Evolutionary conservation across 2,113 vertebrate genomes (phyloP).

Genomic region (Egretta garzetta): DNA sequence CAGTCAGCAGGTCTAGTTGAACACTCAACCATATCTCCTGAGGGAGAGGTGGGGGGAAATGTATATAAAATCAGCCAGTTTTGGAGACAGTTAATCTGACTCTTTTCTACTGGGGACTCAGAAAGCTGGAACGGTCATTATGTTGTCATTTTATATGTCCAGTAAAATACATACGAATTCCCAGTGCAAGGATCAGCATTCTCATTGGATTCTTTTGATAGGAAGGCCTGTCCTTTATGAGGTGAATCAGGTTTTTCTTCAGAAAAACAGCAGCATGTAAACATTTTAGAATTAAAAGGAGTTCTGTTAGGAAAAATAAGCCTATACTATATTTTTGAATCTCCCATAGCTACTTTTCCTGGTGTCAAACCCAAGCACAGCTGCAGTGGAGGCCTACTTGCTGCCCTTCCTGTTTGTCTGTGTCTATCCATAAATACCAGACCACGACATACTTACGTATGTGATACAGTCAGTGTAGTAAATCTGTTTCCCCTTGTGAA

Average conservation of each 20-base stretch:
- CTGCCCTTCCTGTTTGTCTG: background rate
- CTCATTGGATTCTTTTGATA: background rate
- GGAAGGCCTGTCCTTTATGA: background rate
- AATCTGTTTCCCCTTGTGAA: background rate
- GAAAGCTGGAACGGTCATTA: conserved; percentile 41
- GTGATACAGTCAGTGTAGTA: background rate
- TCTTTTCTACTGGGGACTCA: background rate
- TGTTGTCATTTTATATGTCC: conserved; percentile 20
- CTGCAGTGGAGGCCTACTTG: background rate
- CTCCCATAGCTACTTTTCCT: background rate
- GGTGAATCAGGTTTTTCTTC: background rate
- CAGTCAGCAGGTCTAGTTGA: background rate
- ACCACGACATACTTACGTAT: fast-evolving
- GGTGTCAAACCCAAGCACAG: background rate
- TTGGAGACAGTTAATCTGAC: background rate
- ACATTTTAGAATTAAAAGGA: background rate
- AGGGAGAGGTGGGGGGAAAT: background rate
- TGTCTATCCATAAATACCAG: background rate
- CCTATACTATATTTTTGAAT: background rate
- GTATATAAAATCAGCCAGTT: background rate
- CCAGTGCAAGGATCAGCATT: background rate
- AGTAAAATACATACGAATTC: conserved; percentile 29
- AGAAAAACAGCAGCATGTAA: background rate
- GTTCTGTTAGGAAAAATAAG: background rate
- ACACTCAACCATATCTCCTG: background rate